Evolutionary conservation across 64 coral and sea anemone genomes (phyloP).

Genomic region (Montipora capricornis): DNA sequence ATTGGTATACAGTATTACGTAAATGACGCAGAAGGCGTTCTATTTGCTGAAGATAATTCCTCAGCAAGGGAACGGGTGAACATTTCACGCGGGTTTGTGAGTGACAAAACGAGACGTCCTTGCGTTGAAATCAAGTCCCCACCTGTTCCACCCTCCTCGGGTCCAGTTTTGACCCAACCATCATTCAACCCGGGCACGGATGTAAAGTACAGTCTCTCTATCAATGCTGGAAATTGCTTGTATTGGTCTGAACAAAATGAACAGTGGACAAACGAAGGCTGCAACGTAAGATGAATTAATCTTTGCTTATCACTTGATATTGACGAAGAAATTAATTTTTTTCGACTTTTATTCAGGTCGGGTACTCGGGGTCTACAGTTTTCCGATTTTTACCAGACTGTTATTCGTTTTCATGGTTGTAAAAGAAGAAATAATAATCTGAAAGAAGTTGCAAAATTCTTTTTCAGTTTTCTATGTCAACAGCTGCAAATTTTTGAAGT

Average conservation of each 20-base stretch:
- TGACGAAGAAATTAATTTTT: too few relatives aligned
- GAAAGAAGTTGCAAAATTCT: too few relatives aligned
- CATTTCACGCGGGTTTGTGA: constrained; percentile 4
- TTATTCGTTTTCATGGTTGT: background rate
- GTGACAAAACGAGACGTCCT: constrained; percentile 60
- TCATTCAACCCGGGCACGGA: constrained; percentile 51
- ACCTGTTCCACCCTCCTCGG: constrained; percentile 41
- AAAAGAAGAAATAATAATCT: background rate
- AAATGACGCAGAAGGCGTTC: background rate
- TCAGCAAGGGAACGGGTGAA: background rate
- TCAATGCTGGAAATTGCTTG: constrained; percentile 58
- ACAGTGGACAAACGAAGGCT: constrained; percentile 75
- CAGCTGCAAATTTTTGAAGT: too few relatives aligned
- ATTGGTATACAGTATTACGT: constrained; percentile 74
- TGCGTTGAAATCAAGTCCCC: constrained; percentile 70
- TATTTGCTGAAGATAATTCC: background rate
- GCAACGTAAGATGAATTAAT: constrained; percentile 46
- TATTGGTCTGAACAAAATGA: constrained; percentile 67
- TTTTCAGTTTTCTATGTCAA: too few relatives aligned
- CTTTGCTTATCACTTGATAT: background rate
- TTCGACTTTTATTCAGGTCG: too few relatives aligned
- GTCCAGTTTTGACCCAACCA: constrained; percentile 10
- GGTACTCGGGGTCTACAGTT: too few relatives aligned
- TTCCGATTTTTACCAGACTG: background rate
- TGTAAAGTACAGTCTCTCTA: constrained; percentile 65